Percentiles rank a stretch among this genome's conserved stretches.
Evolutionary conservation across 2,113 vertebrate genomes (phyloP).

Genomic region (Naja naja): DNA sequence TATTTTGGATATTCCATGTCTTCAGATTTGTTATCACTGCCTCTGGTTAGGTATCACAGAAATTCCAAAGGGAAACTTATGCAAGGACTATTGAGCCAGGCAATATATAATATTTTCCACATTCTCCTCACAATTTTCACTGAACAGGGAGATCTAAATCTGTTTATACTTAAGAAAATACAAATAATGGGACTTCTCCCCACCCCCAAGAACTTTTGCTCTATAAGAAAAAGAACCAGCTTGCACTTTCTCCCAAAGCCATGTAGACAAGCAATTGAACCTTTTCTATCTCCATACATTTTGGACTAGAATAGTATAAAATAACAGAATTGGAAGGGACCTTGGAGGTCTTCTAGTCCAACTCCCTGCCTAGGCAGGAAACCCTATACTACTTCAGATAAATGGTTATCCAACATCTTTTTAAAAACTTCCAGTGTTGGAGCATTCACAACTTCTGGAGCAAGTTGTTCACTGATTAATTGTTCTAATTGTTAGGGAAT

Average conservation of each 20-base stretch:
- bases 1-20: background rate
- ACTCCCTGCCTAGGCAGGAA: no score
- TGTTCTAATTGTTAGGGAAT: no score
- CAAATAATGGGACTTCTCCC: background rate
- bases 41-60: background rate
- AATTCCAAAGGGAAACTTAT: background rate
- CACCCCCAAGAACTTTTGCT: background rate
- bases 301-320: background rate
- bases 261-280: background rate
- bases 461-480: no score
- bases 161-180: background rate
- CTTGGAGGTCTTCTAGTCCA: no score
- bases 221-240: background rate
- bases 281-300: background rate
- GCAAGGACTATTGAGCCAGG: background rate
- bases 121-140: background rate
- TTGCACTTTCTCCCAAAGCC: background rate
- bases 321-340: no score
- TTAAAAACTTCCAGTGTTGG: no score
- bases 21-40: background rate
- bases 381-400: no score
- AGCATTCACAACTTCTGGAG: no score
- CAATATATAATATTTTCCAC: background rate
- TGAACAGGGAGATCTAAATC: background rate
- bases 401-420: no score